Evolutionary conservation across 2,113 vertebrate species (phyloP).

Genomic region (Elachura formosa): DNA sequence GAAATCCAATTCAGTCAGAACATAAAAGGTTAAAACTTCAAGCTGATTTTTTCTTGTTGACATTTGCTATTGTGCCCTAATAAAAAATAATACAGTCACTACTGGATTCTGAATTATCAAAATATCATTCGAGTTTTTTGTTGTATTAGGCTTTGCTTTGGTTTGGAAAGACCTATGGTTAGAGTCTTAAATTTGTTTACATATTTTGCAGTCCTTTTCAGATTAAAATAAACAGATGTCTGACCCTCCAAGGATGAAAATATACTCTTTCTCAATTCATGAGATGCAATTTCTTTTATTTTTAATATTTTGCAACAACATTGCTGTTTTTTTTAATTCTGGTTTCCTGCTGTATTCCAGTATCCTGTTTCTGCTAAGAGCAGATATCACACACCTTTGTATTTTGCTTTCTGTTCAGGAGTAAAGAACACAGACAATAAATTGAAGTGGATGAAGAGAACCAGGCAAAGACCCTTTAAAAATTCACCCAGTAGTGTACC

Average conservation of each 20-base stretch:
- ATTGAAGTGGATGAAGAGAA: not conserved
- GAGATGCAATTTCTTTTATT: not conserved
- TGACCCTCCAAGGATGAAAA: not conserved
- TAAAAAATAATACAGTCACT: not conserved
- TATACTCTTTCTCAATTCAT: not conserved
- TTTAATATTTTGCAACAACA: not conserved
- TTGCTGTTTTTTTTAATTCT: not conserved
- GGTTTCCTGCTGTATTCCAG: not conserved
- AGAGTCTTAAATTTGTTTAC: not conserved
- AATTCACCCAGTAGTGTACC: not conserved
- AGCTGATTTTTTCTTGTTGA: constrained; percentile 30
- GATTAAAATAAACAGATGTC: not conserved
- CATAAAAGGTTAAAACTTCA: constrained; percentile 26
- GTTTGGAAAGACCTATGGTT: not conserved
- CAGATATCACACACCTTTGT: not conserved
- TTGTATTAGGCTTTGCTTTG: not conserved
- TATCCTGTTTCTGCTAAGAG: not conserved
- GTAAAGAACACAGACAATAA: not conserved
- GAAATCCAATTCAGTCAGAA: not conserved
- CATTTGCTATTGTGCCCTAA: constrained; percentile 3
- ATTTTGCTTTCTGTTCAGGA: not conserved
- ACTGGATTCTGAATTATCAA: not conserved
- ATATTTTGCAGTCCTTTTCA: not conserved
- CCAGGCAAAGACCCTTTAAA: not conserved
- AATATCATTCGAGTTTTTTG: not conserved